Evolutionary conservation across 2,113 vertebrate species (phyloP).

Genomic region (Petromus typicus): DNA sequence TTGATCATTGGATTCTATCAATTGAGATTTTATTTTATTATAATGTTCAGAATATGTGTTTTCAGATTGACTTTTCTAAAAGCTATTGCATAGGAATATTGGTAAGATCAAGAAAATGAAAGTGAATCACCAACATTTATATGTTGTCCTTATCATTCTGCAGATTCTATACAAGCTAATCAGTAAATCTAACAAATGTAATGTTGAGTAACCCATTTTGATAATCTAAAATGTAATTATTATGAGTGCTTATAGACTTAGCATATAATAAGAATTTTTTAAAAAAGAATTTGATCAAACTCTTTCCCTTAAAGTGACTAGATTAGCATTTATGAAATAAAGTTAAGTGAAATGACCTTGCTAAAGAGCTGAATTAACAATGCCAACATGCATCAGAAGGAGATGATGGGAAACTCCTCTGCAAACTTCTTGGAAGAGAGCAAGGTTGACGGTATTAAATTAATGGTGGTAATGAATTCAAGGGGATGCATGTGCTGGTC

Average conservation of each 20-base stretch:
- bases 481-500: rapidly evolving
- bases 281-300: neutral
- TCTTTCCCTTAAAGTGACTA: neutral
- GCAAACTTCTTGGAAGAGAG: neutral
- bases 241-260: neutral
- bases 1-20: neutral
- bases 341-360: neutral
- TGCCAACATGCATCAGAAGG: neutral
- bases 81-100: neutral
- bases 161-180: neutral
- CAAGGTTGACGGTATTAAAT: neutral
- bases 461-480: neutral
- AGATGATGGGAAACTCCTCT: neutral
- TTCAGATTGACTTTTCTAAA: neutral
- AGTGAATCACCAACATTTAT: neutral
- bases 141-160: neutral
- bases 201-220: neutral
- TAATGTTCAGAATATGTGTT: neutral
- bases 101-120: neutral
- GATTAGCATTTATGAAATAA: neutral
- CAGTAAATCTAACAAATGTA: neutral
- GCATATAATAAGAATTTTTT: neutral
- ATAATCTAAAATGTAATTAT: neutral
- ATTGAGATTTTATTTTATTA: neutral
- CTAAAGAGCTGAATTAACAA: neutral